Conservation (phyloP, 2,888 invertebrate genomes). For the Drosophila percnosoma region DNA sequence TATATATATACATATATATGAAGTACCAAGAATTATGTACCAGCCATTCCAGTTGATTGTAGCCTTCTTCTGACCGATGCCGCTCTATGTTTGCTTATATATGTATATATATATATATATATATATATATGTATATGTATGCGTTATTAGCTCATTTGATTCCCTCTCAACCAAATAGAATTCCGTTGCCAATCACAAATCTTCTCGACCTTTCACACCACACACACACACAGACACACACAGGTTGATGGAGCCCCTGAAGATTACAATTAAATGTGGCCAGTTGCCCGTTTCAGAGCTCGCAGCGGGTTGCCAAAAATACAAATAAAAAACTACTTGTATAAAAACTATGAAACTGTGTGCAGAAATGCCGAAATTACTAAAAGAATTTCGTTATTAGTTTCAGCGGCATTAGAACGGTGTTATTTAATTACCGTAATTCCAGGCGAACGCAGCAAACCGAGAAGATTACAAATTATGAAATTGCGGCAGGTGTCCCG, state of each 20-base stretch:
- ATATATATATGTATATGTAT: neutral
- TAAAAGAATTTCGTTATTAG: slow-evolving; percentile 27
- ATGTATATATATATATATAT: neutral
- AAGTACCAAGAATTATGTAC: slow-evolving; percentile 59
- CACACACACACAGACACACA: slow-evolving; percentile 7
- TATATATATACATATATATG: neutral
- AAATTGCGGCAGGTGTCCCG: slow-evolving; percentile 45
- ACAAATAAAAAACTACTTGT: slow-evolving; percentile 12
- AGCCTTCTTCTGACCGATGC: slow-evolving; percentile 16
- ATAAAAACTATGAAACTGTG: slow-evolving; percentile 15
- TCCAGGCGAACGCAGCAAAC: slow-evolving; percentile 21
- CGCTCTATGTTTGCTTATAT: neutral
- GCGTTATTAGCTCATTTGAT: slow-evolving; percentile 10
- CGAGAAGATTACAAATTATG: slow-evolving; percentile 38
- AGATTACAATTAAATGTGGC: slow-evolving; percentile 74
- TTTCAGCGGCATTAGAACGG: slow-evolving; percentile 24
- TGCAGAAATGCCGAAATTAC: slow-evolving; percentile 42
- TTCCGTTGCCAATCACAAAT: slow-evolving; percentile 25
- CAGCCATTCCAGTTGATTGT: slow-evolving; percentile 27
- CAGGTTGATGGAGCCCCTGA: slow-evolving; percentile 63
- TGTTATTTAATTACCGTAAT: slow-evolving; percentile 50
- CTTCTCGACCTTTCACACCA: slow-evolving; percentile 53
- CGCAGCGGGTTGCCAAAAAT: slow-evolving; percentile 66
- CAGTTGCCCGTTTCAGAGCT: slow-evolving; percentile 40
- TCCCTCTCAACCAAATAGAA: slow-evolving; percentile 2